Conservation (phyloP, 2,797 vertebrate genomes). For the Coluber constrictor region DNA sequence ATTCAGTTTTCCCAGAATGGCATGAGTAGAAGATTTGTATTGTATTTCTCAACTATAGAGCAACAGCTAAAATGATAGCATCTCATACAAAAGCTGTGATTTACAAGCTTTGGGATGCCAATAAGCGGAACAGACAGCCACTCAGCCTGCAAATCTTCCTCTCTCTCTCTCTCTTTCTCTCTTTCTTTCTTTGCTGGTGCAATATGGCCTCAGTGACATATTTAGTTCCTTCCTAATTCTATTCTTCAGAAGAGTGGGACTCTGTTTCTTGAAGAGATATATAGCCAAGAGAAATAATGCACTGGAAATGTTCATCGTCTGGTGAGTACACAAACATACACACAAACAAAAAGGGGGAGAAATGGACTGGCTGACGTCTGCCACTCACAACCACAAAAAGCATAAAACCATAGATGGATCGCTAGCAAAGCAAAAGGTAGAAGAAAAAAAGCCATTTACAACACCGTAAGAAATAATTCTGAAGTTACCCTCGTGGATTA, state of each 20-base stretch:
- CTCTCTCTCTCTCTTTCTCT: background rate
- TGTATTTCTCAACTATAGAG: conserved; percentile 73
- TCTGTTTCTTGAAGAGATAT: conserved; percentile 35
- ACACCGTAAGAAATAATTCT: background rate
- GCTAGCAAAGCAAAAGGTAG: background rate
- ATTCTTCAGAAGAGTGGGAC: conserved; percentile 26
- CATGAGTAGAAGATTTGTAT: conserved; percentile 71
- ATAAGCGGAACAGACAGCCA: conserved; percentile 30
- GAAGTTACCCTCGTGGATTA: background rate
- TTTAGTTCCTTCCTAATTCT: background rate
- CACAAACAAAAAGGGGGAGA: background rate
- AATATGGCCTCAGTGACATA: conserved; percentile 7
- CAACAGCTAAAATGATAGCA: conserved; percentile 68
- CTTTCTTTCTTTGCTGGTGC: rapidly evolving
- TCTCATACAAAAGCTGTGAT: conserved; percentile 63
- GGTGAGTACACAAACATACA: background rate
- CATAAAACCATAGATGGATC: background rate
- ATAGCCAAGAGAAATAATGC: background rate
- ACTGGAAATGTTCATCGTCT: background rate
- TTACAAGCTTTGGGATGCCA: conserved; percentile 61
- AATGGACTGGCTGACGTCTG: background rate
- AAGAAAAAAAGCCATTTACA: background rate
- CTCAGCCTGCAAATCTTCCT: conserved; percentile 12
- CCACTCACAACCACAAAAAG: background rate
- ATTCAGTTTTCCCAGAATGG: conserved; percentile 64